Evolutionary conservation across 2,888 invertebrate genomes (phyloP).

Genomic region (Drosophila demipolita): DNA sequence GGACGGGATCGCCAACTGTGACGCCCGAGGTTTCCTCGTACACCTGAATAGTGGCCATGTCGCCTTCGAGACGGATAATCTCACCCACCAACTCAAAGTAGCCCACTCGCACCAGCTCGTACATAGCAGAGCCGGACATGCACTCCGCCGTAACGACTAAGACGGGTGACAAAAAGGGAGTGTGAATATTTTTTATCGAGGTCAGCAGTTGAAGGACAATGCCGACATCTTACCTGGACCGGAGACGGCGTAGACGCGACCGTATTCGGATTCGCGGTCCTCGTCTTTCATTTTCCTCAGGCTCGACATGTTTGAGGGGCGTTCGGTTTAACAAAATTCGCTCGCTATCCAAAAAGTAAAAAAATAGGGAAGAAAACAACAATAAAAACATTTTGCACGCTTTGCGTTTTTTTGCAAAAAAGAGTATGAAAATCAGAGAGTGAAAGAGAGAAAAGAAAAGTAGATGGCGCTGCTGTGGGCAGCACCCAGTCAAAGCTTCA

Average conservation of each 20-base stretch:
- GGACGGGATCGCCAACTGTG: constrained; percentile 99
- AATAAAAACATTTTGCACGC: constrained; percentile 56
- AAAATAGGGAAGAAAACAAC: constrained; percentile 14
- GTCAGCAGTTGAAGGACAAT: constrained; percentile 58
- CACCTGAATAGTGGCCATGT: constrained; percentile 99
- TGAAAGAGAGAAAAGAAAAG: constrained; percentile 28
- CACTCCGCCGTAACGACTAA: constrained; percentile 99
- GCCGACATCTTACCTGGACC: constrained; percentile 92
- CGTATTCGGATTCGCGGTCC: constrained; percentile 93
- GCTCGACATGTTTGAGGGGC: constrained; percentile 74
- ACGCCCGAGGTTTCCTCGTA: constrained; percentile 99
- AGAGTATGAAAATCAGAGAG: background rate
- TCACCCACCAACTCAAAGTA: constrained; percentile 99
- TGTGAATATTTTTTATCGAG: constrained; percentile 6
- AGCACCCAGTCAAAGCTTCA: constrained; percentile 68
- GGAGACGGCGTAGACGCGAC: constrained; percentile 98
- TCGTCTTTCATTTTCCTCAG: constrained; percentile 87
- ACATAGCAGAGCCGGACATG: constrained; percentile 99
- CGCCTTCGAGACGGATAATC: constrained; percentile 99
- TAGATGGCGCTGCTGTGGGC: constrained; percentile 66
- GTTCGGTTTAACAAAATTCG: constrained; percentile 51
- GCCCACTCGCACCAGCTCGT: constrained; percentile 99
- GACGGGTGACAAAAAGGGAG: background rate
- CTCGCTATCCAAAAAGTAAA: constrained; percentile 36
- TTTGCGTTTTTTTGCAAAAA: constrained; percentile 19